A percentile compares a stretch with the other conserved stretches of the same genome.
Conservation (phyloP, 2,797 vertebrate species). For the Phataginus tetradactyla region DNA sequence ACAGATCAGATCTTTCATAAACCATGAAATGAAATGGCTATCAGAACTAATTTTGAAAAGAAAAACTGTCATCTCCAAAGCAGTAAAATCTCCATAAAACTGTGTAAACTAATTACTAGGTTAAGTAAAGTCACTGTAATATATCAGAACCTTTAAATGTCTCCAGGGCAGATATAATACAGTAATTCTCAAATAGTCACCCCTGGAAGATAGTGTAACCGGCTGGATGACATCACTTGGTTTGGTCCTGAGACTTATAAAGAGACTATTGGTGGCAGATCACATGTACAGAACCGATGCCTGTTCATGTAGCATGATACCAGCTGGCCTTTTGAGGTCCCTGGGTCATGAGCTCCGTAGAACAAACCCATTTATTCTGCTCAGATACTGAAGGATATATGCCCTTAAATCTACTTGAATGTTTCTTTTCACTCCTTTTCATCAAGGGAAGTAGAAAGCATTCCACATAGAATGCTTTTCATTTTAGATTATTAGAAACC, state of each 20-base stretch:
- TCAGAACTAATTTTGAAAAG: conserved; percentile 65
- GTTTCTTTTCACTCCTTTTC: background rate
- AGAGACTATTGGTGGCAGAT: background rate
- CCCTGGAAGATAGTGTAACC: conserved; percentile 23
- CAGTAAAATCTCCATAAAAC: conserved; percentile 72
- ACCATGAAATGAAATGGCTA: conserved; percentile 71
- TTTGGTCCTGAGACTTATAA: conserved; percentile 25
- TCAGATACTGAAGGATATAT: background rate
- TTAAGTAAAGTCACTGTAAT: conserved; percentile 65
- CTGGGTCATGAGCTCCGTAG: background rate
- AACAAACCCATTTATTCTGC: background rate
- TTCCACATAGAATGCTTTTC: background rate
- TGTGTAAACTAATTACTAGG: conserved; percentile 73
- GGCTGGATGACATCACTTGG: conserved; percentile 1
- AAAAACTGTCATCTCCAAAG: conserved; percentile 64
- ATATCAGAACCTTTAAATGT: conserved; percentile 28
- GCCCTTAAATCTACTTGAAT: background rate
- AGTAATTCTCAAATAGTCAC: conserved; percentile 11
- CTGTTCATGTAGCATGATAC: background rate
- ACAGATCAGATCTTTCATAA: conserved; percentile 60
- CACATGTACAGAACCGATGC: background rate
- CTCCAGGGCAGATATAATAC: conserved; percentile 55
- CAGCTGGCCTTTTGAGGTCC: background rate
- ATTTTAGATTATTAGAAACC: background rate
- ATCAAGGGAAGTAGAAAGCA: background rate